Base-by-base conservation (phyloP, 92 coral and sea anemone species). In the Blastomussa wellsi region DNA sequence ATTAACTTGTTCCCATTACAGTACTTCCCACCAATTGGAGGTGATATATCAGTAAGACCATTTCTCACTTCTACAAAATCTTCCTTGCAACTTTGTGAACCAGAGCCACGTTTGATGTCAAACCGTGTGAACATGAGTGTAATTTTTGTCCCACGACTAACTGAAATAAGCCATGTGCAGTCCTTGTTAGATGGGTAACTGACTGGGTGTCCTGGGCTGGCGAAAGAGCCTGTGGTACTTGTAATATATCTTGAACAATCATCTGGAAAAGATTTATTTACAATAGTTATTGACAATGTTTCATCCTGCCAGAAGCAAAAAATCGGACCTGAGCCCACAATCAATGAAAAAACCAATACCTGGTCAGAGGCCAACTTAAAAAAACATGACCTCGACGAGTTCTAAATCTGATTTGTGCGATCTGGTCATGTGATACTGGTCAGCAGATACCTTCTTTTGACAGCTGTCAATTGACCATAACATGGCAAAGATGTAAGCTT, bases 81-180 rank as follows among this genome's bases (percentile, higher is more conserved):
- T 42, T 82, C 83, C 35, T 39, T 64, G 51, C 90, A 92, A 10
- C 74, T 33, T 3, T 17, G 53, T 3, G 73, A 60, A 31, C 57
- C 48, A 52, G 80, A 71, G 31, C 88, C 88, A 28, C 83, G 83
- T 60, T 78, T 76, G n/a, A 91, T 80, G n/a, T 91, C 94, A 77
- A 91, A 88, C 33, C 78, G 47, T 38, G 87, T 71, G 26, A 89
- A 91, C 74, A 88, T 81, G 22, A 81, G 74, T 19, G 88, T 82
- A 66, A 89, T 35, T 26, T 86, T 72, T 73, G 71, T 36, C 44
- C 59, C 78, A 66, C 74, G 51, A 1, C 81, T 33, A 35, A 78
- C 84, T 13, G 79, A 69, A 65, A 91, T 77, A 14, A 91, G 82
- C 94, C 94, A 91, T 3, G 92, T 82, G 62, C 94, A 88, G 73